Evolutionary conservation across 2,113 vertebrate genomes (phyloP).

Genomic region (Cacatua alba): DNA sequence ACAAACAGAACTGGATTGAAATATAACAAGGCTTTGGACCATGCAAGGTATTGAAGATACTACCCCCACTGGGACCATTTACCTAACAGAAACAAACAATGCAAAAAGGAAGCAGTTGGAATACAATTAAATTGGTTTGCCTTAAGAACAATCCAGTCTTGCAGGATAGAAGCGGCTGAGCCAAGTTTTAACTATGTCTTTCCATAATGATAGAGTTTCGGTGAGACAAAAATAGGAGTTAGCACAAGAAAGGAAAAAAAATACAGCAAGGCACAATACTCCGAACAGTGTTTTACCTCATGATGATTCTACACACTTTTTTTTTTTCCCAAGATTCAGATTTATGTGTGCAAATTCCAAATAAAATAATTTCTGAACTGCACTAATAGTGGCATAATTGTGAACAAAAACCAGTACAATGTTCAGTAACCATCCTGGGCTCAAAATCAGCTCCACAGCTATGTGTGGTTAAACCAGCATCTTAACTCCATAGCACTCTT

Average conservation of each 20-base stretch:
- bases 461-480: neutral
- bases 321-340: neutral
- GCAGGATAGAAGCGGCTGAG: neutral
- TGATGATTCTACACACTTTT: neutral
- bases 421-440: neutral
- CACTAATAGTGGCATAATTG: neutral
- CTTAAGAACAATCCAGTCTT: constrained; percentile 24
- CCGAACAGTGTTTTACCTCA: neutral
- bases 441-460: constrained; percentile 14
- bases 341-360: neutral
- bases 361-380: neutral
- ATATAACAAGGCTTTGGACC: neutral
- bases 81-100: constrained; percentile 47
- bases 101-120: constrained; percentile 51
- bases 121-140: neutral
- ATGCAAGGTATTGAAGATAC: constrained; percentile 30
- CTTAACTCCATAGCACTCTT: neutral
- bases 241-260: neutral
- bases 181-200: constrained; percentile 37
- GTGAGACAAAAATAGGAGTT: neutral
- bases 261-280: neutral
- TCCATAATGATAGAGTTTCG: neutral
- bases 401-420: neutral
- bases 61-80: constrained; percentile 12
- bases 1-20: neutral